phyloP scores from a whole-genome alignment of 1,140 invertebrate species.

The Sesamia nonagrioides region DNA sequence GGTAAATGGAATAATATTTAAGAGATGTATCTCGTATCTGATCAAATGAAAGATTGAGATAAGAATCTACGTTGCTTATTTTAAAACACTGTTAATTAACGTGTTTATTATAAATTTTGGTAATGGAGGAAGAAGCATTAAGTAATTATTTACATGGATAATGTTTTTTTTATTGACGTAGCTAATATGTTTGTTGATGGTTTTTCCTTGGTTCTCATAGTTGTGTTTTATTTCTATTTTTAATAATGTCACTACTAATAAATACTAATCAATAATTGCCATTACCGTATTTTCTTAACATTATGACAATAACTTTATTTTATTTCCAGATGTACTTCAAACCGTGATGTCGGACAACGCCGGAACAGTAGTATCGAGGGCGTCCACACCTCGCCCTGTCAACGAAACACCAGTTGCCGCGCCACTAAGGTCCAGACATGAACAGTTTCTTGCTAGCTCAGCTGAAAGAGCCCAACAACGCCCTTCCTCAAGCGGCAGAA shows the following conservation, averaged over 20 bases:
- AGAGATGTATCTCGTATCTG: slow-evolving; percentile 5
- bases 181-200: neutral
- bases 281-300: no score
- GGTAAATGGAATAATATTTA: slow-evolving; percentile 39
- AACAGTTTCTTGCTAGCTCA: slow-evolving; percentile 88
- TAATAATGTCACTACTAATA: neutral
- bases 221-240: neutral
- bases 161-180: slow-evolving; percentile 3
- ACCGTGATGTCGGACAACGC: slow-evolving; percentile 82
- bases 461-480: slow-evolving; percentile 79
- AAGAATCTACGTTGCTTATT: slow-evolving; percentile 24
- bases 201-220: slow-evolving; percentile 6
- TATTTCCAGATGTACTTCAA: slow-evolving; percentile 73
- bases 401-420: slow-evolving; percentile 73
- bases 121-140: neutral
- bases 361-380: slow-evolving; percentile 78
- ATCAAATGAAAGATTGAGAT: slow-evolving; percentile 40
- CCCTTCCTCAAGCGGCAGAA: slow-evolving; percentile 85
- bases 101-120: slow-evolving; percentile 33
- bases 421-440: slow-evolving; percentile 86
- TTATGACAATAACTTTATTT: neutral
- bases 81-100: slow-evolving; percentile 34
- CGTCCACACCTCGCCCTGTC: slow-evolving; percentile 79
- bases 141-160: neutral
- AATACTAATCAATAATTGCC: neutral